phyloP scores from a whole-genome alignment of 2,888 invertebrate genomes.

The Pristionchus japonicus region DNA sequence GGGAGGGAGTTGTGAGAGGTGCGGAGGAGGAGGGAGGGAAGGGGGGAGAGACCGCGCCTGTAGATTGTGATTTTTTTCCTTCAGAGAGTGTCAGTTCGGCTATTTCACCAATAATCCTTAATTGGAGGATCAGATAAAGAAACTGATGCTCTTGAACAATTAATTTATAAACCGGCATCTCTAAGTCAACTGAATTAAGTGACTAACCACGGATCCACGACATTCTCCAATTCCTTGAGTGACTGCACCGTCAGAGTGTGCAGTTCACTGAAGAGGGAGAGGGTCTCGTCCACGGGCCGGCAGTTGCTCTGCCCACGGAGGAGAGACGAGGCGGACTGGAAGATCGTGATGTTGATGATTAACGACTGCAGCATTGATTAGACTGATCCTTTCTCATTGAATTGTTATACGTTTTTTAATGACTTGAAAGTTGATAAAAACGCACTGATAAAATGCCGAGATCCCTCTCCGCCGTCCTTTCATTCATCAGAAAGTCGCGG shows the following conservation, averaged over 20 bases:
- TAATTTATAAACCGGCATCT: too few species aligned
- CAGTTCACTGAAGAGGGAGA: not conserved
- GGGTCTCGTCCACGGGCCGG: not conserved
- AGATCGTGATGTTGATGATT: not conserved
- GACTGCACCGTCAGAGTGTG: not conserved
- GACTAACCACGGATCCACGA: not conserved
- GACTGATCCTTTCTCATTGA: too few species aligned
- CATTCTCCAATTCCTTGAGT: constrained; percentile 14
- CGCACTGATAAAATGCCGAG: constrained; percentile 77
- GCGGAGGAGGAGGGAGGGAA: constrained; percentile 10
- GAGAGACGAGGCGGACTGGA: not conserved
- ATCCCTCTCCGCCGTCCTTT: constrained; percentile 54
- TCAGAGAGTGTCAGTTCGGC: too few species aligned
- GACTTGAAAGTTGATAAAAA: not conserved
- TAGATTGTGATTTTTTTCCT: too few species aligned
- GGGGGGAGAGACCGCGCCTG: not conserved
- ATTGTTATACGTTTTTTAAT: too few species aligned
- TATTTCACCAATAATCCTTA: too few species aligned
- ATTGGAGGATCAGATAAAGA: too few species aligned
- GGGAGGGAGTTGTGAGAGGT: constrained; percentile 37
- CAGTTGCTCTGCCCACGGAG: constrained; percentile 17
- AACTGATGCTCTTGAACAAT: too few species aligned
- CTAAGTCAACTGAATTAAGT: not conserved
- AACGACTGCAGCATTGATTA: too few species aligned
- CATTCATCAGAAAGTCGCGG: constrained; percentile 59